Evolutionary conservation across 2,113 vertebrate genomes (phyloP), one percentile per base, ranked within the genome.

Genomic region (Coreoperca whiteheadi): DNA sequence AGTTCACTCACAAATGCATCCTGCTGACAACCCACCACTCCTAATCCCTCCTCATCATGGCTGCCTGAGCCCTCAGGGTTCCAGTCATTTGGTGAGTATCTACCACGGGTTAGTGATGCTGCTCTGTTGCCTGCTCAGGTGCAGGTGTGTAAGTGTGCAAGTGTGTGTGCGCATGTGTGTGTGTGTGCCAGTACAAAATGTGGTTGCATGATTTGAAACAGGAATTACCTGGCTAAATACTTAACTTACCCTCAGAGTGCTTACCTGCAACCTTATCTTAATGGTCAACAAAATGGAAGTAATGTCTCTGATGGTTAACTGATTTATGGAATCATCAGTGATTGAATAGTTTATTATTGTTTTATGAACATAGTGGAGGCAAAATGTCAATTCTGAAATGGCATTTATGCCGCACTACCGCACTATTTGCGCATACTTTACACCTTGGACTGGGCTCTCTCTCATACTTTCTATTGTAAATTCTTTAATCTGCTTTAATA

Each of bases 11-110:
- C 77, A 89, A 91, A 89, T 84, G 77, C 79, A 87, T 92, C 91
- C 87, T 86, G 83, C 92, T 89, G 90, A 94, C 93, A 93, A 81
- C 86, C 88, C 79, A 82, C 84, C 81, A 64, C 87, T 89, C 81
- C 61, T 93, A 94, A 93, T 93, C 93, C 90, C 83, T 91, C 82
- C 84, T 90, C 87, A 91, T 91, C 87, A 90, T 82, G 87, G 87
- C 87, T 90, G 88, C 87, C 83, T 91, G 85, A 92, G 85, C 92
- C 88, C 89, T 83, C 81, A 20, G 84, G 91, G 83, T 88, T 90
- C 83, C 77, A 87, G 68, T 90, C 81, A 89, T 84, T 81, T 79
- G 80, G 59, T 88, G 88, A 80, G 74, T 82, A 75, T 86, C 77
- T 88, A 77, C 84, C 79, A 83, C 78, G 43, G 72, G 63, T 85